Conservation (phyloP, 1,140 invertebrate genomes). For the Protaetia brevitarsis region DNA sequence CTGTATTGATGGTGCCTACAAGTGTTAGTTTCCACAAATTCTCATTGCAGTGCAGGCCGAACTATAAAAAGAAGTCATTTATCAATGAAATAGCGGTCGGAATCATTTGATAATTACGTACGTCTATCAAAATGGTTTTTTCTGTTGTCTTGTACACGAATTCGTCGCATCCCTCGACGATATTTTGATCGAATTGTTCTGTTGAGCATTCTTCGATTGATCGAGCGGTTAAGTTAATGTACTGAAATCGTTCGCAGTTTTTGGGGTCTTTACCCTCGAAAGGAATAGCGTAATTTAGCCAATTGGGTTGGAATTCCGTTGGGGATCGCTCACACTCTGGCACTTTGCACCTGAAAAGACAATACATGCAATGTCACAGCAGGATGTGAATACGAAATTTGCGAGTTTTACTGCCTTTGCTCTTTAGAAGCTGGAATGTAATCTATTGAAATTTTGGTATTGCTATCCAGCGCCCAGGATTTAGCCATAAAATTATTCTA, state of each 20-base stretch:
- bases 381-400: too few relatives aligned
- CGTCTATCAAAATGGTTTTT: slow-evolving; percentile 26
- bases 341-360: slow-evolving; percentile 27
- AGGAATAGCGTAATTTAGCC: slow-evolving; percentile 25
- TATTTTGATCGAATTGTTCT: slow-evolving; percentile 20
- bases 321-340: slow-evolving; percentile 7
- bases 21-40: slow-evolving; percentile 69
- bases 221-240: background rate
- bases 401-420: too few relatives aligned
- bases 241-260: slow-evolving; percentile 24
- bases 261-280: slow-evolving; percentile 18
- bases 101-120: slow-evolving; percentile 19
- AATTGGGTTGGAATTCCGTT: slow-evolving; percentile 20
- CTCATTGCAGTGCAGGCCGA: slow-evolving; percentile 55
- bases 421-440: too few relatives aligned
- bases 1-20: slow-evolving; percentile 68
- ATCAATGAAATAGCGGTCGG: background rate
- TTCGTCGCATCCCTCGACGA: slow-evolving; percentile 9
- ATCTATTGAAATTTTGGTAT: background rate
- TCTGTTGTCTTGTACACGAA: slow-evolving; percentile 25
- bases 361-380: too few relatives aligned
- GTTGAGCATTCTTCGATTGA: background rate
- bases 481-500: too few relatives aligned
- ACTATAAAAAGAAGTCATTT: slow-evolving; percentile 52
- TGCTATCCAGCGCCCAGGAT: too few relatives aligned